Conservation (phyloP, 2,888 invertebrate species). For the Nemotelus nigrinus region DNA sequence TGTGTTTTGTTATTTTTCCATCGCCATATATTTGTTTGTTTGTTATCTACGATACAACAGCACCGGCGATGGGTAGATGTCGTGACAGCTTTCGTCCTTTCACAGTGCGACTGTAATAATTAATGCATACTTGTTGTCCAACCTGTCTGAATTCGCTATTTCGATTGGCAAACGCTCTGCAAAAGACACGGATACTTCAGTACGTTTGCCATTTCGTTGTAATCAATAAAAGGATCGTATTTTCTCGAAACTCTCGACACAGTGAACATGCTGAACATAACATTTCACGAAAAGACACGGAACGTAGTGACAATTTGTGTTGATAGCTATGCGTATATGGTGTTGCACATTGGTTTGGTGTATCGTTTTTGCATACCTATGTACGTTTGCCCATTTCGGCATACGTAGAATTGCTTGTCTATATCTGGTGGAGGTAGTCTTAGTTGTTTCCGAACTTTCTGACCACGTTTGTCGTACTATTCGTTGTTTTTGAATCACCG, state of each 20-base stretch:
- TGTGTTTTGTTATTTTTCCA: too few relatives aligned
- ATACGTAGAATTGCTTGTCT: not conserved
- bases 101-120: too few relatives aligned
- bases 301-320: slow-evolving; percentile 41
- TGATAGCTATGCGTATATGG: not conserved
- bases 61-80: too few relatives aligned
- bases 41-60: too few relatives aligned
- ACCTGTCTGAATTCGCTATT: too few relatives aligned
- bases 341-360: not conserved
- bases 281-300: slow-evolving; percentile 31
- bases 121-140: too few relatives aligned
- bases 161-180: too few relatives aligned
- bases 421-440: not conserved
- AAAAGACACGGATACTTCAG: too few relatives aligned
- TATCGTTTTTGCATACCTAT: not conserved
- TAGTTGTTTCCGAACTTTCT: not conserved
- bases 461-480: not conserved
- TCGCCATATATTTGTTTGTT: too few relatives aligned
- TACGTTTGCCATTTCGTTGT: too few relatives aligned
- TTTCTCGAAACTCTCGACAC: not conserved
- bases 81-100: too few relatives aligned
- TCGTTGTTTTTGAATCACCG: not conserved
- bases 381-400: not conserved
- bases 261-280: slow-evolving; percentile 42
- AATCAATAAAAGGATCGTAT: too few relatives aligned